Conservation (phyloP, 2,113 vertebrate species). For the Poeciliopsis occidentalis region DNA sequence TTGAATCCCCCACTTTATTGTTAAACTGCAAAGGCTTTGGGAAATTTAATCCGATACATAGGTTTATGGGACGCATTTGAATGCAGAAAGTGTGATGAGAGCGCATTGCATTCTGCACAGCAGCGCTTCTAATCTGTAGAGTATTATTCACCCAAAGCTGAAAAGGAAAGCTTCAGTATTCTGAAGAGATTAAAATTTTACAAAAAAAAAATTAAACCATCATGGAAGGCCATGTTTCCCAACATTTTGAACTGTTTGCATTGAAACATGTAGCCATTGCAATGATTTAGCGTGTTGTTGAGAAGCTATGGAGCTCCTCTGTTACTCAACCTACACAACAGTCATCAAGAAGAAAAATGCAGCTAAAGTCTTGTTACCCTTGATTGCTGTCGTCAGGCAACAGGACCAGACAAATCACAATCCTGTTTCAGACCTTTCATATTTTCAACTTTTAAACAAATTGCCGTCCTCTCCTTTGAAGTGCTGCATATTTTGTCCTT, state of each 20-base stretch:
- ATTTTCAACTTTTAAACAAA: constrained; percentile 44
- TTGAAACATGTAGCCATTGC: background rate
- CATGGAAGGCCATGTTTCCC: constrained; percentile 15
- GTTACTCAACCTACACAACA: constrained; percentile 5
- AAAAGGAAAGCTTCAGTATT: constrained; percentile 43
- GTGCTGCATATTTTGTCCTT: constrained; percentile 63
- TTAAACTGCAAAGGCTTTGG: constrained; percentile 32
- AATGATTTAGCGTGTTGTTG: background rate
- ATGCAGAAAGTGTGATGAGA: constrained; percentile 54
- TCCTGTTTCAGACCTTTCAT: constrained; percentile 11
- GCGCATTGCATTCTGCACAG: constrained; percentile 47
- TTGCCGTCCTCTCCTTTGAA: constrained; percentile 53
- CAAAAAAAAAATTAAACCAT: constrained; percentile 21
- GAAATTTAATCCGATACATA: constrained; percentile 69
- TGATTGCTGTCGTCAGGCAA: background rate
- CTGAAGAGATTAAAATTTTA: constrained; percentile 47
- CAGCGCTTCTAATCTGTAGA: constrained; percentile 64
- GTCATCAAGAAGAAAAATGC: constrained; percentile 24
- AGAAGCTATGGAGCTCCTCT: constrained; percentile 4
- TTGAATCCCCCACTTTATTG: constrained; percentile 52
- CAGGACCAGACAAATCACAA: background rate
- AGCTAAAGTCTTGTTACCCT: background rate
- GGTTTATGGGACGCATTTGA: constrained; percentile 70
- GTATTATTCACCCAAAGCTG: constrained; percentile 57
- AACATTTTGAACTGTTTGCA: constrained; percentile 7